Conservation (phyloP, 2,113 vertebrate genomes). For the Lynx canadensis region DNA sequence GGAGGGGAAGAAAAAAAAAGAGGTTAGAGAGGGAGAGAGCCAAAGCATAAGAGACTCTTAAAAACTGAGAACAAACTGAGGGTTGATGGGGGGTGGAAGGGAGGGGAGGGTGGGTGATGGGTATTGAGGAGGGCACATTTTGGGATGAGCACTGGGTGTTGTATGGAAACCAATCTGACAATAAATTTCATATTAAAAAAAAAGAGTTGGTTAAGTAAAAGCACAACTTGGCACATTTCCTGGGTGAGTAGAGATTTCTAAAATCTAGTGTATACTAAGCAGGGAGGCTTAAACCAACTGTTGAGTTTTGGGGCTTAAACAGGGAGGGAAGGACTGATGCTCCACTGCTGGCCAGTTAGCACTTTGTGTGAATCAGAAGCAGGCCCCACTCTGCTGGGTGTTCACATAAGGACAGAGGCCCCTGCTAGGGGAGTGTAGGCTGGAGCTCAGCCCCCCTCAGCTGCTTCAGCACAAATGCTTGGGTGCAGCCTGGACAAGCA, state of each 20-base stretch:
- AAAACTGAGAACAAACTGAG: no score
- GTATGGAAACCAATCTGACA: no score
- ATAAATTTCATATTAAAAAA: no score
- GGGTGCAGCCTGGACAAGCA: not conserved
- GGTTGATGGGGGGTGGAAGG: no score
- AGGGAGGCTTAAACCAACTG: not conserved
- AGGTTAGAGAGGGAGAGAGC: no score
- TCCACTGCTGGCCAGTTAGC: not conserved
- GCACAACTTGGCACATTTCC: not conserved
- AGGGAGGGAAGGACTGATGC: not conserved
- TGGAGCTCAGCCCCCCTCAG: not conserved
- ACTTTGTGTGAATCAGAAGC: not conserved
- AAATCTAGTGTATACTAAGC: no score
- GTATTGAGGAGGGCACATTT: no score
- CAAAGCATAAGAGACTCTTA: no score
- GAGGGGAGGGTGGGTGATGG: no score
- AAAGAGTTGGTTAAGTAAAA: not conserved
- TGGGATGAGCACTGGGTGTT: no score
- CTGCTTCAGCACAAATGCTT: rapidly evolving
- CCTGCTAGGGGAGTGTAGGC: not conserved
- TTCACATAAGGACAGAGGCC: rapidly evolving
- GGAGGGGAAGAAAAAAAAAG: no score
- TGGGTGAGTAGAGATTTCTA: not conserved
- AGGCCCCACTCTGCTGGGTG: not conserved
- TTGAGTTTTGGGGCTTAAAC: not conserved